Evolutionary conservation across 2,113 vertebrate genomes (phyloP).

Genomic region (Trachemys scripta): DNA sequence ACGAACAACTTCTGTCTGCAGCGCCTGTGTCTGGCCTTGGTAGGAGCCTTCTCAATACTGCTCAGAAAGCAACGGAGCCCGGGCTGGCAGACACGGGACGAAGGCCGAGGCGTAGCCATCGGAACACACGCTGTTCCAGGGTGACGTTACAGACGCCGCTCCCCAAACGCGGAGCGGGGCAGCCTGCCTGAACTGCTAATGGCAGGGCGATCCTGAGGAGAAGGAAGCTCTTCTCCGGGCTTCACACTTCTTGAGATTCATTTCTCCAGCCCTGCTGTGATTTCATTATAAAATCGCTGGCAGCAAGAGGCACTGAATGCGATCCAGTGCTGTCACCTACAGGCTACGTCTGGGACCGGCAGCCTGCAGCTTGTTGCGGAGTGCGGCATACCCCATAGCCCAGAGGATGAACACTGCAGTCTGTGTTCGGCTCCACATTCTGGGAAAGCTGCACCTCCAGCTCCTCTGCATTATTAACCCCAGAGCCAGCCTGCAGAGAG

Average conservation of each 20-base stretch:
- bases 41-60: not conserved
- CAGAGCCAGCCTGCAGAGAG: not conserved
- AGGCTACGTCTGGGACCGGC: not conserved
- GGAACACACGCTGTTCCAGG: rapidly evolving
- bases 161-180: rapidly evolving
- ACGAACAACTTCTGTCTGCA: not conserved
- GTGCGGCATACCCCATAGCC: not conserved
- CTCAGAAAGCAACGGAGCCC: not conserved
- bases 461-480: not conserved
- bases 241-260: not conserved
- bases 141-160: rapidly evolving
- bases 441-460: not conserved
- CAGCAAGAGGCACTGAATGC: not conserved
- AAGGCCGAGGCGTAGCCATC: rapidly evolving
- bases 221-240: not conserved
- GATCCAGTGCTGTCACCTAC: slow-evolving; percentile 75
- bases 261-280: not conserved
- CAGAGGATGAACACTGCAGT: slow-evolving; percentile 36
- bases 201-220: not conserved
- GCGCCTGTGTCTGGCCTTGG: not conserved
- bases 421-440: not conserved
- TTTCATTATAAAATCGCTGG: not conserved
- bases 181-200: not conserved
- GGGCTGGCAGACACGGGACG: not conserved
- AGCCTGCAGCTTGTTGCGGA: not conserved